Evolutionary conservation across 1,140 invertebrate genomes (phyloP).

Genomic region (Listronotus bonariensis): DNA sequence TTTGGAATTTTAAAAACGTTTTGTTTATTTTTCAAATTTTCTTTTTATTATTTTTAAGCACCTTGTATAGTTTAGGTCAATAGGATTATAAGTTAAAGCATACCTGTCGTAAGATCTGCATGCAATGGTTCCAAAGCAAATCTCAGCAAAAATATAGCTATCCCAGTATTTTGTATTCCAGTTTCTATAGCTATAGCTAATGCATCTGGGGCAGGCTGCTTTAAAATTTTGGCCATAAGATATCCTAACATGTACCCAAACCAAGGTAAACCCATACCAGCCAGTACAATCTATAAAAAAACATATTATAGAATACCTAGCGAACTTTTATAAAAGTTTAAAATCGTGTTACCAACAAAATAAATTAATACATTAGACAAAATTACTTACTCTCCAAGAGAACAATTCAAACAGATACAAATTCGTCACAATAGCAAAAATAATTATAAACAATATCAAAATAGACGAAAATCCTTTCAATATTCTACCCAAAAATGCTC

Average conservation of each 20-base stretch:
- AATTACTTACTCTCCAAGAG: constrained; percentile 76
- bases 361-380: too few relatives aligned
- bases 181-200: constrained; percentile 91
- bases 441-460: constrained; percentile 85
- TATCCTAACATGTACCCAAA: constrained; percentile 82
- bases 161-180: constrained; percentile 93
- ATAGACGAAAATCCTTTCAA: constrained; percentile 85
- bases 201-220: constrained; percentile 68
- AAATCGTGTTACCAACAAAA: constrained; percentile 7
- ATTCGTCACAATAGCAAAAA: constrained; percentile 92
- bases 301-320: too few relatives aligned
- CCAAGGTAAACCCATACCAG: constrained; percentile 85
- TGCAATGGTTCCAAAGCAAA: constrained; percentile 72
- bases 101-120: constrained; percentile 81
- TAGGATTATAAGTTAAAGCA: not conserved
- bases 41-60: too few relatives aligned
- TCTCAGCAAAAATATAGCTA: constrained; percentile 82
- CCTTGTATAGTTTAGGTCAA: too few relatives aligned
- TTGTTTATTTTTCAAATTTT: too few relatives aligned
- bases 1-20: too few relatives aligned
- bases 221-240: constrained; percentile 61
- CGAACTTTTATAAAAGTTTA: not conserved
- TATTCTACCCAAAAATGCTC: constrained; percentile 74
- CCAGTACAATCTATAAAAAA: constrained; percentile 71
- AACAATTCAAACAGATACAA: constrained; percentile 89